phyloP scores from a whole-genome alignment of 2,113 vertebrate species.

The Amia ocellicauda region DNA sequence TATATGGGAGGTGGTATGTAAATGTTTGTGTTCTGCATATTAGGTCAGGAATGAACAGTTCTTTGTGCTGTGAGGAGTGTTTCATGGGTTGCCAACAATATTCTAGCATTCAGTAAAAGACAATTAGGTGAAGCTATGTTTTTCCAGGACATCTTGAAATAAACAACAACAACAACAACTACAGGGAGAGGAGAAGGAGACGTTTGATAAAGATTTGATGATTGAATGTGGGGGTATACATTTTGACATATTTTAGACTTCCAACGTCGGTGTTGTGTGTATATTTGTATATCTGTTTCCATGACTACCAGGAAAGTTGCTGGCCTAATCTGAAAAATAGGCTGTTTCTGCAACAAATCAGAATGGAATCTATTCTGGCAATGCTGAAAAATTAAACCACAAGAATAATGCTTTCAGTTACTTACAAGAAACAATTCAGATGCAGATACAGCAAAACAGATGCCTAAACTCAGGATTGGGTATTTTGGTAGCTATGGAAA shows the following conservation, averaged over 20 bases:
- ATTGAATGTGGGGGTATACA: too few species aligned
- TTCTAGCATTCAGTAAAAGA: too few species aligned
- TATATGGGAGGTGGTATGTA: too few species aligned
- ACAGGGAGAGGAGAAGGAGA: too few species aligned
- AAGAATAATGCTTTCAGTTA: constrained; percentile 33
- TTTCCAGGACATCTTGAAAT: too few species aligned
- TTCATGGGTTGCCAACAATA: too few species aligned
- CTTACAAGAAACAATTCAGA: constrained; percentile 3
- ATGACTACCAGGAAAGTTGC: constrained; percentile 41
- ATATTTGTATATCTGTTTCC: constrained; percentile 36
- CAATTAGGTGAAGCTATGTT: too few species aligned
- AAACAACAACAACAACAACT: too few species aligned
- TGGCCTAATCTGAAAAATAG: constrained; percentile 39
- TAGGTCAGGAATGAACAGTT: too few species aligned
- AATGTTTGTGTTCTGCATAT: too few species aligned
- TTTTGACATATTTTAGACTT: constrained; percentile 43
- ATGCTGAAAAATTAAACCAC: constrained; percentile 57
- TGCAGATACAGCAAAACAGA: constrained; percentile 10
- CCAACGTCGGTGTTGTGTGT: constrained; percentile 22
- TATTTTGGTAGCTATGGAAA: constrained; percentile 67
- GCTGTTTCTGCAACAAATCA: constrained; percentile 58
- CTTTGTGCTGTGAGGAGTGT: too few species aligned
- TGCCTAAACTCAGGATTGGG: constrained; percentile 15
- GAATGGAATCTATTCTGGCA: constrained; percentile 61
- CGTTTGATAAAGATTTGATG: too few species aligned